These are phyloP conservation scores for Danio tinwini DNA, from an alignment of 2,797 vertebrate genomes.

Conservation along the genomic window DNA sequence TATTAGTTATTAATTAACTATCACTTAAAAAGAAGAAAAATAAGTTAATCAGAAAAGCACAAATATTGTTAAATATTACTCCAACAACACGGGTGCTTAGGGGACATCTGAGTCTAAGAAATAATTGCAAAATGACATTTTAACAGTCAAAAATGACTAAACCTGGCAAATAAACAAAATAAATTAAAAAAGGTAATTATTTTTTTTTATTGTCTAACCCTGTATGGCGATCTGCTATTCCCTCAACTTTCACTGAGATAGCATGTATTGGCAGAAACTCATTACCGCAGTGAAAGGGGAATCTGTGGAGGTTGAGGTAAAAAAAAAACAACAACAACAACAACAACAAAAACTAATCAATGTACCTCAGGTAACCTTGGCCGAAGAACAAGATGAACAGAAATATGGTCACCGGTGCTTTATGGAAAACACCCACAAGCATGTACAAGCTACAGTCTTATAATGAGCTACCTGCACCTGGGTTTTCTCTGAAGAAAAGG, in stretches of 20 bases:
- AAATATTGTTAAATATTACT: neutral
- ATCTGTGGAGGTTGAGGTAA: neutral
- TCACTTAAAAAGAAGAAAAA: too few species aligned
- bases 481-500: constrained; percentile 41
- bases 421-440: constrained; percentile 44
- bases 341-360: neutral
- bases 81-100: neutral
- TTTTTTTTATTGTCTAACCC: neutral
- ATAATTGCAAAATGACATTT: neutral
- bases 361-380: constrained; percentile 12
- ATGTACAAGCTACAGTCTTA: constrained; percentile 71
- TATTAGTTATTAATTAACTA: too few species aligned
- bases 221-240: neutral
- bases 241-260: neutral
- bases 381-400: constrained; percentile 1
- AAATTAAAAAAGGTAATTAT: neutral
- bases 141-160: neutral
- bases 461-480: constrained; percentile 68
- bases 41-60: neutral
- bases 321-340: too few species aligned
- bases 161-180: neutral
- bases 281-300: constrained; percentile 1
- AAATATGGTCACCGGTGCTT: constrained; percentile 2
- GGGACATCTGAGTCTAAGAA: neutral
- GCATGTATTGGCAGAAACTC: constrained; percentile 8